These are phyloP conservation scores for Cactoblastis cactorum DNA, from an alignment of 2,888 invertebrate species.

Conservation along the genomic window DNA sequence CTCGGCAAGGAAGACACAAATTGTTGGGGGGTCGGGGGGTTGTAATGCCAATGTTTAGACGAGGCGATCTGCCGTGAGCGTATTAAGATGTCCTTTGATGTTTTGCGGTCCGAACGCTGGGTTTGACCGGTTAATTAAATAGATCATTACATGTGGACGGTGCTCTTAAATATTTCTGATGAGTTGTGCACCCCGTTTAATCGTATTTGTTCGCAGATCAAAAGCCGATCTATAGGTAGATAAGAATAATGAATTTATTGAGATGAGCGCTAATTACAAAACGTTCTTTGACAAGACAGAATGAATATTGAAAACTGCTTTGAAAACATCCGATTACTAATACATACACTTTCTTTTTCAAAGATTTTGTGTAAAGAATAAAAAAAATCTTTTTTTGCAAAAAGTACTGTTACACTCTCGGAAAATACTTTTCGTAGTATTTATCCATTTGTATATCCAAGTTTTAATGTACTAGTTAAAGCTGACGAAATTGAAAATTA, in stretches of 20 bases:
- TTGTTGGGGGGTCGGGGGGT: slow-evolving; percentile 44
- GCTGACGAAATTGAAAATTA: too few species aligned
- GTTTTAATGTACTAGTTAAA: too few species aligned
- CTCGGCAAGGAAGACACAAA: slow-evolving; percentile 54
- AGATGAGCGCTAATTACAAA: neutral
- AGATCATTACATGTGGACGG: slow-evolving; percentile 47
- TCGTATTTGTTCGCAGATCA: slow-evolving; percentile 5
- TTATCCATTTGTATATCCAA: too few species aligned
- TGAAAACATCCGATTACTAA: too few species aligned
- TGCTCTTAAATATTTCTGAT: slow-evolving; percentile 43
- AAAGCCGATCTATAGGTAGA: neutral
- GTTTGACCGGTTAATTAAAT: slow-evolving; percentile 68
- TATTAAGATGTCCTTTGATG: slow-evolving; percentile 76
- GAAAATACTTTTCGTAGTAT: too few species aligned
- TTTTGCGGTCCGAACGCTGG: slow-evolving; percentile 59
- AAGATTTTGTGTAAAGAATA: too few species aligned
- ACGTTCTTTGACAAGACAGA: neutral
- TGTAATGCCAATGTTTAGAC: slow-evolving; percentile 59
- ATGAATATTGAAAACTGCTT: neutral
- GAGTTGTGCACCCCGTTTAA: neutral
- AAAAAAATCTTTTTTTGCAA: too few species aligned
- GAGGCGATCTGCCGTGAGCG: slow-evolving; percentile 69
- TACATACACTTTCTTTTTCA: too few species aligned
- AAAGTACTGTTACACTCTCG: too few species aligned
- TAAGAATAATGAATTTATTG: neutral